Percentiles rank a stretch among this genome's conserved stretches.
Conservation (phyloP, 2,113 vertebrate species). For the Pontoporia blainvillei region DNA sequence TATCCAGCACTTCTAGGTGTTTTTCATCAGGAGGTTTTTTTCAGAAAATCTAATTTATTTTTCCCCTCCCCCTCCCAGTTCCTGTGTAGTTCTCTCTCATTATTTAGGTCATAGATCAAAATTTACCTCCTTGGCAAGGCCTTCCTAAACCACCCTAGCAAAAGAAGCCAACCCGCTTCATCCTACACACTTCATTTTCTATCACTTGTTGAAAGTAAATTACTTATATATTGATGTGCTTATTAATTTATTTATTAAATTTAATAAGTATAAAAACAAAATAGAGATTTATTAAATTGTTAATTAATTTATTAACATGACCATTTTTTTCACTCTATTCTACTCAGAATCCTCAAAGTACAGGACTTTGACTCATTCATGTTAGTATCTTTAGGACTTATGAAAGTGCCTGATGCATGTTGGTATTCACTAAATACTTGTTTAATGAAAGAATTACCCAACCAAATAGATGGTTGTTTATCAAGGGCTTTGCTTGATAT, state of each 20-base stretch:
- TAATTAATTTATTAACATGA: not conserved
- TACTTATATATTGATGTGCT: not conserved
- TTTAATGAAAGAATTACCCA: not conserved
- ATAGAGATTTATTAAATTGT: not conserved
- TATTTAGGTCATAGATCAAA: not conserved
- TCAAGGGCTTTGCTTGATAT: not conserved
- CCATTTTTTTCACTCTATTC: not conserved
- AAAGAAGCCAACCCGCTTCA: not conserved
- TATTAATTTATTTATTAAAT: not conserved
- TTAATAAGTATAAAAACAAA: not conserved
- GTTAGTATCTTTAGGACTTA: not conserved
- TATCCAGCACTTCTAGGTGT: not conserved
- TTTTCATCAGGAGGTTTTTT: not conserved
- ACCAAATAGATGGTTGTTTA: not conserved
- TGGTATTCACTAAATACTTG: not conserved
- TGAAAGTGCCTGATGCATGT: not conserved
- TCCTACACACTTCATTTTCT: not conserved
- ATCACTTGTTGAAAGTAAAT: not conserved
- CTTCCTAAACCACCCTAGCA: not conserved
- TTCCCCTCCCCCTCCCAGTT: not conserved
- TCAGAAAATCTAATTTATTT: not conserved
- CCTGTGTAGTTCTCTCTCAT: not conserved
- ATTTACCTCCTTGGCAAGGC: not conserved
- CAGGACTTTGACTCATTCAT: not conserved
- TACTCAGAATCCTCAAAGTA: not conserved